A percentile compares a stretch with the other conserved stretches of the same genome.
Evolutionary conservation across 2,888 invertebrate species (phyloP).

Genomic region (Leucophora obtusa): DNA sequence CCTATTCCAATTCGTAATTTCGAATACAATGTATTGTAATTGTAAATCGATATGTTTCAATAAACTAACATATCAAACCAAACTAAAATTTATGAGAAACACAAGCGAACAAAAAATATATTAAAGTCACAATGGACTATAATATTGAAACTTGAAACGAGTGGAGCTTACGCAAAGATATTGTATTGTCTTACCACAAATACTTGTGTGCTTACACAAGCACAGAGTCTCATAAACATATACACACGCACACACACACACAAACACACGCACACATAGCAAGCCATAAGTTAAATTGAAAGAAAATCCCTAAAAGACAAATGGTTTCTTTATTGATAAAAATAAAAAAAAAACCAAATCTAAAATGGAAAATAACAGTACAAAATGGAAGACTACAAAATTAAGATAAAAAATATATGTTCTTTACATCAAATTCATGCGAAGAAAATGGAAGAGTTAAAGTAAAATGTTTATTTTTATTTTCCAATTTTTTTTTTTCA

Average conservation of each 20-base stretch:
- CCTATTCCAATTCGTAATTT: background rate
- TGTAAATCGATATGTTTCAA: slow-evolving; percentile 47
- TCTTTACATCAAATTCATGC: background rate
- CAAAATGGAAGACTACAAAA: background rate
- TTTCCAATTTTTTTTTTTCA: background rate
- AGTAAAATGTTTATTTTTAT: slow-evolving; percentile 2
- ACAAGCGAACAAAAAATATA: slow-evolving; percentile 17
- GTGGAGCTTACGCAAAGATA: slow-evolving; percentile 1
- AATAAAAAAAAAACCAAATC: background rate
- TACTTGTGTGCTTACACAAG: background rate
- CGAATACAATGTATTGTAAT: slow-evolving; percentile 14
- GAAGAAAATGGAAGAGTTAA: background rate
- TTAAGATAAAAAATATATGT: background rate
- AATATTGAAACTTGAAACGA: slow-evolving; percentile 11
- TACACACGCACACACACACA: no score
- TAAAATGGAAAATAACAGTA: background rate
- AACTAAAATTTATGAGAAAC: slow-evolving; percentile 24
- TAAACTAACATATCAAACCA: slow-evolving; percentile 21
- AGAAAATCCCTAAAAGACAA: slow-evolving; percentile 32
- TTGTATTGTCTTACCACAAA: background rate
- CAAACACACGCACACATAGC: background rate
- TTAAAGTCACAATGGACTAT: background rate
- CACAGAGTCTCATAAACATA: background rate
- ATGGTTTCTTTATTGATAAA: slow-evolving; percentile 22
- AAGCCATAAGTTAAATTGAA: slow-evolving; percentile 22